Conservation (phyloP, 1,140 invertebrate genomes). For the Drosophila lacteicornis region DNA sequence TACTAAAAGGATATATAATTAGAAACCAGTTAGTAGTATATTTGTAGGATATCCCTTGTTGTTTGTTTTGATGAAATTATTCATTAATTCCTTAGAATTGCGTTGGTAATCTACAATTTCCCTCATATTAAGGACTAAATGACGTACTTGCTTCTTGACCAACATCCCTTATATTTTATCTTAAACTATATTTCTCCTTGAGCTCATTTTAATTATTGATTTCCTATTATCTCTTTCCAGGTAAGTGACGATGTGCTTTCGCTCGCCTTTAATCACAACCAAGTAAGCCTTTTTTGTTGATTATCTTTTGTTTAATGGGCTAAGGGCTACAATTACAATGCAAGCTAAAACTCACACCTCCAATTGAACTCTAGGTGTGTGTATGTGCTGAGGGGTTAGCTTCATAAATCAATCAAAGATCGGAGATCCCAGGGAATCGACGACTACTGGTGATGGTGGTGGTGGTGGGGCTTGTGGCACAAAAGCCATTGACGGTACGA, state of each 20-base stretch:
- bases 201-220: conserved; percentile 10
- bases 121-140: too few species aligned
- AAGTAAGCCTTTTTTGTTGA: conserved; percentile 67
- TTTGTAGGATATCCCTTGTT: neutral
- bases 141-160: neutral
- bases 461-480: conserved; percentile 8
- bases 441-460: conserved; percentile 7
- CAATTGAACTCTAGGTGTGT: neutral
- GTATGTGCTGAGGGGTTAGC: neutral
- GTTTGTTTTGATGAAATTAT: too few species aligned
- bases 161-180: neutral
- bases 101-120: neutral
- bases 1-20: neutral
- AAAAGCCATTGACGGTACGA: conserved; percentile 59
- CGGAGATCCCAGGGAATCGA: conserved; percentile 9
- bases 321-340: conserved; percentile 1
- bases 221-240: conserved; percentile 54
- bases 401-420: conserved; percentile 60
- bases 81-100: too few species aligned
- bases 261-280: conserved; percentile 80
- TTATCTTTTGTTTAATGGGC: conserved; percentile 19
- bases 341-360: conserved; percentile 26
- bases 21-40: neutral
- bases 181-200: neutral
- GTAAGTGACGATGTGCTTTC: conserved; percentile 84